Evolutionary conservation across 2,113 vertebrate species (phyloP), one percentile per base, ranked within the genome.

Genomic region (Tor tambroides): DNA sequence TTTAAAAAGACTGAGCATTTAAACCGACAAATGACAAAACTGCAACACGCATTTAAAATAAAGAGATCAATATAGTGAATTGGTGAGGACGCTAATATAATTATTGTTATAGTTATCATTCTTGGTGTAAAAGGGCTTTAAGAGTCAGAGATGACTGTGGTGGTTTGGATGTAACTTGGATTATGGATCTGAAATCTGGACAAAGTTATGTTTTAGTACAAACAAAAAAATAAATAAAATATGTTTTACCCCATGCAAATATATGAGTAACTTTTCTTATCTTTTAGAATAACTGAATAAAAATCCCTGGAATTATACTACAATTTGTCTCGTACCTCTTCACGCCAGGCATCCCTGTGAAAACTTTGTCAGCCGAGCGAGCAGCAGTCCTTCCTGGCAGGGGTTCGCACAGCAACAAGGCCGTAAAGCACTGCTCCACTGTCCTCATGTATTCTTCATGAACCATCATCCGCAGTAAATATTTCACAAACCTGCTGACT

Each of bases 301-400:
- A 54, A 54, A 54, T 79, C 49, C 21, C 38, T 26, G 23, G 43
- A 14, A 80, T 38, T n/a, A 80, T 65, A 0, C 4, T 81, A 26
- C 32, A 87, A n/a, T 61, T 38, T 59, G 63, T 30, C 59, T 56
- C 4, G 46, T 85, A 59, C 84, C 56, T 90, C 85, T 54, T 82
- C 5, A 69, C 90, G 87, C 85, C 88, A 90, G 88, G 86, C 86
- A 82, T 32, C 7, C 6, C 69, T 41, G 51, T 77, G 80, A 80
- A 86, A 83, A 80, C 79, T 67, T 87, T 77, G 88, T 89, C 85
- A 86, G 83, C 67, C n/a, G 78, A 90, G 85, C 80, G 56, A 92
- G 86, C 91, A 88, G 84, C 78, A 87, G 88, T 41, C 30, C 35
- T 86, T 14, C 88, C 87, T 92, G 91, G 85, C 88, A 84, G 81